phyloP scores from a whole-genome alignment of 1,140 invertebrate genomes.

The Drosophila ambigua region DNA sequence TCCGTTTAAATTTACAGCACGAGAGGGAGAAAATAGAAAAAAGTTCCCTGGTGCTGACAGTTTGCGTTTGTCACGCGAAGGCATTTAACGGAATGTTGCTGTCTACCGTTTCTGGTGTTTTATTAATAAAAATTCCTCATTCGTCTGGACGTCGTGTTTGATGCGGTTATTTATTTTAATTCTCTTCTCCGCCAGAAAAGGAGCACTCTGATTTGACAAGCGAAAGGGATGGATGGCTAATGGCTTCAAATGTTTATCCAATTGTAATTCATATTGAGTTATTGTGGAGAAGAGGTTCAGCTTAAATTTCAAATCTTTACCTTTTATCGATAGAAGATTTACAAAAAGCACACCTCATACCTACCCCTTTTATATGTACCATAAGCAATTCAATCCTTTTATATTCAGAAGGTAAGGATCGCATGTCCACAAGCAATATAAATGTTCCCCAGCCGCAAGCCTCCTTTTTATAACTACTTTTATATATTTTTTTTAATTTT shows the following conservation, averaged over 20 bases:
- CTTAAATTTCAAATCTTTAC: too few species aligned
- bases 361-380: background rate
- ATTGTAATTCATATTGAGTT: too few species aligned
- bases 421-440: slow-evolving; percentile 48
- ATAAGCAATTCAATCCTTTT: background rate
- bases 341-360: background rate
- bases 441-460: slow-evolving; percentile 8
- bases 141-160: slow-evolving; percentile 49
- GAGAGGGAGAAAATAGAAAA: background rate
- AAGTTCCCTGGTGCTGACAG: slow-evolving; percentile 52
- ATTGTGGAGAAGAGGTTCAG: too few species aligned
- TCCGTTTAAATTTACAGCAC: slow-evolving; percentile 63
- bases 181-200: slow-evolving; percentile 7
- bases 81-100: slow-evolving; percentile 55
- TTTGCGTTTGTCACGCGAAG: slow-evolving; percentile 78
- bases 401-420: slow-evolving; percentile 23
- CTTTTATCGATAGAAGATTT: too few species aligned
- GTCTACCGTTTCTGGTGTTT: slow-evolving; percentile 44
- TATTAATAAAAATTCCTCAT: slow-evolving; percentile 62
- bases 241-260: too few species aligned
- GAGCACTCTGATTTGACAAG: too few species aligned
- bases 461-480: slow-evolving; percentile 15
- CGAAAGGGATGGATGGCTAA: too few species aligned
- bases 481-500: slow-evolving; percentile 27
- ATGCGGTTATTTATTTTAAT: slow-evolving; percentile 59